Base-by-base conservation (phyloP, 1,140 invertebrate species). In the Lanistes nyassanus region DNA sequence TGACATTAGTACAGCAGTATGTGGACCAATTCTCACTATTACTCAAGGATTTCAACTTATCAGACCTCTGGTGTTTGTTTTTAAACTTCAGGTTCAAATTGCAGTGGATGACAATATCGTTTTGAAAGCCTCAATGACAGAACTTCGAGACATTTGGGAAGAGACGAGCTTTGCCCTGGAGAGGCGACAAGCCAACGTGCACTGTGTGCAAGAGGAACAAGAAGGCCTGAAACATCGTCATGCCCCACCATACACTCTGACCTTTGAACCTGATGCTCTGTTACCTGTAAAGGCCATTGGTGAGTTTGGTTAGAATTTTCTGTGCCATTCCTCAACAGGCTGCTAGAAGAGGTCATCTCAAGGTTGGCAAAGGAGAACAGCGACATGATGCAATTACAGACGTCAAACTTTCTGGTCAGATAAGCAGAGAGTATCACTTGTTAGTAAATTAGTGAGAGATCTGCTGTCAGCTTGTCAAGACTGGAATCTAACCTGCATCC, bases 121-220 rank as follows among this genome's bases (percentile, higher is more conserved):
- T 2, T 82, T 98, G 2, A 87, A 93, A 51, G 92, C 92, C 23
- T 90, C 90, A 6, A 91, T 98, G 34, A 86, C 92, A 31, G 84
- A 91, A 1, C 87, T 97, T 34, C 93, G 95, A 86, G 91, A 93
- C 82, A 92, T 94, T 79, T 99, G 97, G 98, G 98, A 99, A 90
- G 95, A 97, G 86, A 98, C 97, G 0, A 98, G 97, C 89, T 98
- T 95, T 85, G 92, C 93, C 79, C 87, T 99, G 56, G 97, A 99
- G 87, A 91, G 92, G 76, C 90, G 92, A 19, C 98, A 99, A 90
- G 93, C 94, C 6, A 95, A 96, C 81, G 88, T 92, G 2, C 89
- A 92, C 5, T 97, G 95, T 86, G 95, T 95, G 2, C 85, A 91
- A 58, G 92, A 95, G 82, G 97, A 99, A 67, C 92, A 90, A 85